Conservation (phyloP, 2,888 invertebrate genomes). For the Abrostola triplasia region DNA sequence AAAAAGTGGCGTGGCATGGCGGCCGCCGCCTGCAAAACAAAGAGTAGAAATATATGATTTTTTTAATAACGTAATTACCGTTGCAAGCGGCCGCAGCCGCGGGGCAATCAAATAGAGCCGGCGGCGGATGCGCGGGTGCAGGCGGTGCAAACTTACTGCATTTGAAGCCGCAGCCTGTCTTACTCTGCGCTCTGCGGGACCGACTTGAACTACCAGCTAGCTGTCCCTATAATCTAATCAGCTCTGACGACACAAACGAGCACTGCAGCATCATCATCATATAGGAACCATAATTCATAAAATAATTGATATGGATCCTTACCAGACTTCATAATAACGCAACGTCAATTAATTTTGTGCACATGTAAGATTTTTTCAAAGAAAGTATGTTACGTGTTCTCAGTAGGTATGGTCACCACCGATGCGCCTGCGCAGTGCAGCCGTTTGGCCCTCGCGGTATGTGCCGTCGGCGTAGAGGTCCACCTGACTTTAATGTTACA, state of each 20-base stretch:
- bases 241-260: no score
- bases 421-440: neutral
- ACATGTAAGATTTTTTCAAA: neutral
- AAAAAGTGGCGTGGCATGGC: slow-evolving; percentile 46
- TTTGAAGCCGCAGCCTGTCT: no score
- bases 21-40: slow-evolving; percentile 56
- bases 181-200: no score
- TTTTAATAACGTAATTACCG: slow-evolving; percentile 74
- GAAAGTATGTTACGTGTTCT: neutral
- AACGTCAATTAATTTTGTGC: no score
- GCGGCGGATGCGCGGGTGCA: slow-evolving; percentile 10
- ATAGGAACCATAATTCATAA: no score
- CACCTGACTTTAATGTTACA: no score
- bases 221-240: no score
- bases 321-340: no score
- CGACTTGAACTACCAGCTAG: no score
- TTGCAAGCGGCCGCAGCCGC: slow-evolving; percentile 47
- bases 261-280: no score
- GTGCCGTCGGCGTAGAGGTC: neutral
- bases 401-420: neutral
- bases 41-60: slow-evolving; percentile 61
- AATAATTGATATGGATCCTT: no score
- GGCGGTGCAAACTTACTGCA: neutral
- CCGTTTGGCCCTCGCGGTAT: neutral
- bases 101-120: slow-evolving; percentile 43